A percentile compares a stretch with the other conserved stretches of the same genome.
phyloP scores from a whole-genome alignment of 37 sponge, comb jelly and placozoan genomes.

The Cladorhizidae sp. region DNA sequence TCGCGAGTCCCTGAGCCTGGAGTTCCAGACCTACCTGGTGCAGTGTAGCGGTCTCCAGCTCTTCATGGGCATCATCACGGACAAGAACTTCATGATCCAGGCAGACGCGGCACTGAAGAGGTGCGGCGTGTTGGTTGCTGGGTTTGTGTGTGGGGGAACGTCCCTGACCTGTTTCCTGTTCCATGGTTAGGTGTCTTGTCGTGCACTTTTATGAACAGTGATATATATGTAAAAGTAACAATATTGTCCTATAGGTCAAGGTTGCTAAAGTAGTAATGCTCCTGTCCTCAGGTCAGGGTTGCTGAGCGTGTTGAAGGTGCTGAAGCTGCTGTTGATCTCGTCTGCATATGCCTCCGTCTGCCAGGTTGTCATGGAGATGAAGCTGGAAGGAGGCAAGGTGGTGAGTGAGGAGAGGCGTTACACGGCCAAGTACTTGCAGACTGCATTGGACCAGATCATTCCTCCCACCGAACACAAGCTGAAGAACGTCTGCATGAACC shows the following conservation, averaged over 20 bases:
- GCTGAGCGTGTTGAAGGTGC: conserved; percentile 32
- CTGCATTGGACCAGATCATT: conserved; percentile 35
- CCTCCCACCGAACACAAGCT: conserved; percentile 40
- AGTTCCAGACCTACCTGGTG: conserved; percentile 78
- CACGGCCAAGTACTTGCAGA: conserved; percentile 53
- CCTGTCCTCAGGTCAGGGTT: conserved; percentile 45
- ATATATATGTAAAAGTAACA: too few species aligned
- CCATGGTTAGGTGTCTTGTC: background rate
- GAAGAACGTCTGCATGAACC: conserved; percentile 27
- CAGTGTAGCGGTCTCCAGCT: conserved; percentile 64
- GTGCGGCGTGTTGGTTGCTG: conserved; percentile 15
- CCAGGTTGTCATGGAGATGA: conserved; percentile 49
- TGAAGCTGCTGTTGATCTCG: conserved; percentile 53
- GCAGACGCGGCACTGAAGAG: conserved; percentile 41
- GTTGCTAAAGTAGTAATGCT: too few species aligned
- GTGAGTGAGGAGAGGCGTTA: conserved; percentile 33
- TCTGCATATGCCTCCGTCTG: conserved; percentile 59
- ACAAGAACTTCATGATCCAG: conserved; percentile 44
- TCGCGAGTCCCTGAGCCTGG: conserved; percentile 54
- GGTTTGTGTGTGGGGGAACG: background rate
- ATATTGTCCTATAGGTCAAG: too few species aligned
- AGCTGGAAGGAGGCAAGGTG: conserved; percentile 9
- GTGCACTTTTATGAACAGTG: background rate
- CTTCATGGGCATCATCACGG: conserved; percentile 38
- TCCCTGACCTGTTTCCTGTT: background rate